Conservation (phyloP, 2,113 vertebrate genomes). For the Dromiciops gliroides region DNA sequence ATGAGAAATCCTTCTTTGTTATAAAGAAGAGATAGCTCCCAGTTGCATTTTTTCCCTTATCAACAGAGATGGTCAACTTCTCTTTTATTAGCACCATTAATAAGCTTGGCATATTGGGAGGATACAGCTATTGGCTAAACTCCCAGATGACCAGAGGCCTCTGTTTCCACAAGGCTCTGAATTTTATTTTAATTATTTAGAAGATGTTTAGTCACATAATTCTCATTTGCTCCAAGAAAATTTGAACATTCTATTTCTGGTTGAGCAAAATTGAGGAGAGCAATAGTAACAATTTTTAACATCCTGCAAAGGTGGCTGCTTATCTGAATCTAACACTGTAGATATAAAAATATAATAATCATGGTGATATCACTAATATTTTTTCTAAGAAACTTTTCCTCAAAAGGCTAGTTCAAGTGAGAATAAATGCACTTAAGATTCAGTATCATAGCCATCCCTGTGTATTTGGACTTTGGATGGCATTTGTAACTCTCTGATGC, state of each 20-base stretch:
- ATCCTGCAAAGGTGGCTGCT: neutral
- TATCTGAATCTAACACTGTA: neutral
- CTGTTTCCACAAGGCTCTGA: conserved; percentile 40
- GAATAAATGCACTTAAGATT: neutral
- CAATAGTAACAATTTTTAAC: neutral
- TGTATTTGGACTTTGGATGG: neutral
- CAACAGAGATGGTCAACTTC: neutral
- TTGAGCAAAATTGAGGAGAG: neutral
- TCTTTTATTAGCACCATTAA: conserved; percentile 53
- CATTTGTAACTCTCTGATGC: neutral
- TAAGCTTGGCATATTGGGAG: conserved; percentile 28
- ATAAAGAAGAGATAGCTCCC: conserved; percentile 11
- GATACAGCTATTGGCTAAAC: neutral
- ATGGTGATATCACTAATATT: neutral
- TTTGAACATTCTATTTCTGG: neutral
- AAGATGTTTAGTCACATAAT: neutral
- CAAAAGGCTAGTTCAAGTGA: conserved; percentile 13
- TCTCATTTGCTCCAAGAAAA: neutral
- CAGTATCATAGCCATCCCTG: neutral
- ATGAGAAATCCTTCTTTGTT: neutral
- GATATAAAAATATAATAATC: conserved; percentile 12
- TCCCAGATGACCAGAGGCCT: conserved; percentile 12
- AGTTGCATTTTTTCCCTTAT: neutral
- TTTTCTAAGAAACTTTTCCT: conserved; percentile 20
- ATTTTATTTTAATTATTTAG: conserved; percentile 37